Conservation (phyloP, 2,888 invertebrate species). For the Sphaerophoria rueppellii region DNA sequence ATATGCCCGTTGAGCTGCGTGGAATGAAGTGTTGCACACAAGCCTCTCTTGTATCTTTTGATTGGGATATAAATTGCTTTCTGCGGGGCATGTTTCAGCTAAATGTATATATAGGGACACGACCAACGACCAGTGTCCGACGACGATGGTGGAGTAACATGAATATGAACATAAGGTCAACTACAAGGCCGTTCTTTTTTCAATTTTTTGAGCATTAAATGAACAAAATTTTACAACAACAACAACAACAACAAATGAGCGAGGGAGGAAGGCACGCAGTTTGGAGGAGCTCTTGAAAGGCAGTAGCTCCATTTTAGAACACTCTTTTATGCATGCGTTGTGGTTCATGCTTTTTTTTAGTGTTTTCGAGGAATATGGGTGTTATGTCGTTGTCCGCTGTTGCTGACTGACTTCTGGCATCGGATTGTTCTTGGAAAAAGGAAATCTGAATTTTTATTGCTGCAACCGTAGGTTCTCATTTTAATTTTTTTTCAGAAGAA, state of each 20-base stretch:
- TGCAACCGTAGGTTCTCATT: conserved; percentile 54
- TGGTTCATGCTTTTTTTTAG: conserved; percentile 14
- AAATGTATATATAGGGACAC: conserved; percentile 4
- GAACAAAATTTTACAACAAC: neutral
- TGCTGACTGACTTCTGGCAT: neutral
- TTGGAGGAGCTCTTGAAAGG: conserved; percentile 39
- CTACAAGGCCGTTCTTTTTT: conserved; percentile 70
- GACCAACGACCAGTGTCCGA: neutral
- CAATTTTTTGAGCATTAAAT: conserved; percentile 33
- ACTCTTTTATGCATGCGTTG: neutral
- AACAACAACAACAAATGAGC: neutral
- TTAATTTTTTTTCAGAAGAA: conserved; percentile 46
- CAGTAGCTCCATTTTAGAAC: conserved; percentile 46
- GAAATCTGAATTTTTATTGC: conserved; percentile 65
- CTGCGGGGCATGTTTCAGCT: neutral
- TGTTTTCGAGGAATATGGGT: conserved; percentile 46
- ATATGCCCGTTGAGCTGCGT: neutral
- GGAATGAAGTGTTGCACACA: conserved; percentile 15
- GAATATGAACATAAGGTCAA: conserved; percentile 71
- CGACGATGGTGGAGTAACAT: conserved; percentile 60
- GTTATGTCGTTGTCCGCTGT: conserved; percentile 41
- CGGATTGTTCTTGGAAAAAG: conserved; percentile 52
- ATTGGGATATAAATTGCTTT: conserved; percentile 69
- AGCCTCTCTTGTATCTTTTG: conserved; percentile 48
- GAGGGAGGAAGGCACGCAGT: conserved; percentile 23